A percentile compares a stretch with the other conserved stretches of the same genome.
Evolutionary conservation across 1,140 invertebrate genomes (phyloP).

Genomic region (Samia ricini): DNA sequence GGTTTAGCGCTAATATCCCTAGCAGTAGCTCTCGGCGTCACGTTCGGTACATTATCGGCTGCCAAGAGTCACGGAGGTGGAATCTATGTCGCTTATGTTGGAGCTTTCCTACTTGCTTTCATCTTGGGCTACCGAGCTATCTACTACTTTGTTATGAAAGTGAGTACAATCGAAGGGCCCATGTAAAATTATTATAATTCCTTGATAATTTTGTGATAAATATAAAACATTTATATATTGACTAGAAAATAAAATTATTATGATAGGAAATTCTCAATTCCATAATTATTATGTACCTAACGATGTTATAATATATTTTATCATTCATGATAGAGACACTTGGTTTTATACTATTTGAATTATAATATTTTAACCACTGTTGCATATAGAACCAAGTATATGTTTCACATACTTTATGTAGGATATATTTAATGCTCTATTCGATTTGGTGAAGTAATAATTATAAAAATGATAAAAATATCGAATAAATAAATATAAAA

Average conservation of each 20-base stretch:
- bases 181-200: slow-evolving; percentile 74
- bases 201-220: slow-evolving; percentile 49
- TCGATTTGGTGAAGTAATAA: slow-evolving; percentile 3
- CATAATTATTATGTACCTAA: slow-evolving; percentile 51
- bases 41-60: slow-evolving; percentile 79
- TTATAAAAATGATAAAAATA: slow-evolving; percentile 14
- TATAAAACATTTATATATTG: slow-evolving; percentile 38
- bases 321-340: neutral
- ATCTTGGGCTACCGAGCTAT: slow-evolving; percentile 87
- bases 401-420: no score
- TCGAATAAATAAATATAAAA: slow-evolving; percentile 16
- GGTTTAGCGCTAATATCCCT: slow-evolving; percentile 86
- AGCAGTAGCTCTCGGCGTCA: slow-evolving; percentile 88
- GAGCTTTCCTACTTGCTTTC: slow-evolving; percentile 86
- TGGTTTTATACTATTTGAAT: slow-evolving; percentile 18
- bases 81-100: slow-evolving; percentile 91
- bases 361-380: slow-evolving; percentile 15
- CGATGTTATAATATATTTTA: slow-evolving; percentile 21
- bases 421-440: slow-evolving; percentile 17
- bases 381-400: slow-evolving; percentile 17
- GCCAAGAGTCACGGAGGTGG: slow-evolving; percentile 84
- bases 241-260: slow-evolving; percentile 58
- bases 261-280: slow-evolving; percentile 52
- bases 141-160: slow-evolving; percentile 94
- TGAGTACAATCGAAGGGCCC: slow-evolving; percentile 90